Conservation (phyloP, 2,888 invertebrate genomes). For the Iphiclides podalirius region DNA sequence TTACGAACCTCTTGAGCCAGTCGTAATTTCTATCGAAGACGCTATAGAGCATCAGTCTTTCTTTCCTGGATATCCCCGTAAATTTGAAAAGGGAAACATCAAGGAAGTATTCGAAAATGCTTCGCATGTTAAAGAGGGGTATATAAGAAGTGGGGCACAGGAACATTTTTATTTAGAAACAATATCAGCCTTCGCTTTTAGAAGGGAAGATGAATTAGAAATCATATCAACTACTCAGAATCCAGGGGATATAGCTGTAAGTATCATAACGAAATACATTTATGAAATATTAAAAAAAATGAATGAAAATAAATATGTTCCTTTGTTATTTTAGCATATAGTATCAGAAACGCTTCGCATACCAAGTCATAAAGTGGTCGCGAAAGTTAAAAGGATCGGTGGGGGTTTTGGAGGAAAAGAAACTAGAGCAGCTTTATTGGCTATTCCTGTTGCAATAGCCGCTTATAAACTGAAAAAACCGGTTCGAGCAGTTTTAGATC, state of each 20-base stretch:
- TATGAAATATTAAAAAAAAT: neutral
- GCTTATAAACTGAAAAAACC: constrained; percentile 86
- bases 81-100: constrained; percentile 83
- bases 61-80: constrained; percentile 76
- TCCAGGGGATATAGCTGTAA: constrained; percentile 85
- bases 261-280: constrained; percentile 29
- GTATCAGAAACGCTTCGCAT: constrained; percentile 82
- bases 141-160: constrained; percentile 87
- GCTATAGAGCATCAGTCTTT: constrained; percentile 87
- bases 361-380: constrained; percentile 83
- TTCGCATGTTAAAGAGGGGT: constrained; percentile 84
- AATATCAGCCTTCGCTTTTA: constrained; percentile 82
- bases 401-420: constrained; percentile 96
- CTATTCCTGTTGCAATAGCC: constrained; percentile 85
- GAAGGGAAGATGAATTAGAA: constrained; percentile 91
- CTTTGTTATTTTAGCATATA: constrained; percentile 70
- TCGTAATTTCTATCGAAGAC: constrained; percentile 93
- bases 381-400: constrained; percentile 88
- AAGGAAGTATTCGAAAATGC: constrained; percentile 83
- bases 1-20: constrained; percentile 88
- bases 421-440: constrained; percentile 80
- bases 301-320: constrained; percentile 4
- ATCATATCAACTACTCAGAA: constrained; percentile 90
- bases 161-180: constrained; percentile 96
- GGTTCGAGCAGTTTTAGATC: constrained; percentile 87